Conservation (phyloP, 2,888 invertebrate species). For the Chaetogeoica ovagalla region DNA sequence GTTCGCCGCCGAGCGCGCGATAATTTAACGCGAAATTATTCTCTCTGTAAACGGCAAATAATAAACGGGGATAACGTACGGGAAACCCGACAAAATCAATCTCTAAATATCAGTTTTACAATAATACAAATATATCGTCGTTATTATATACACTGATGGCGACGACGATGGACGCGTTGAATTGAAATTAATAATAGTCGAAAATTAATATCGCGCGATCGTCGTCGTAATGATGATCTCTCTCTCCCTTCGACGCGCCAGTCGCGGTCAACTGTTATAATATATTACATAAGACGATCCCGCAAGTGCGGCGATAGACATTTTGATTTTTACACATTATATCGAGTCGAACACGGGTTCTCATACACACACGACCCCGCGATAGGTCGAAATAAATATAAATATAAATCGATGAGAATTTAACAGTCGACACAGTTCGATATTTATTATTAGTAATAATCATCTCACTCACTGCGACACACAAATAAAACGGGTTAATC, state of each 20-base stretch:
- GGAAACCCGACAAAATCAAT: background rate
- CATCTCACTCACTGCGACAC: too few relatives aligned
- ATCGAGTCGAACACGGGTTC: background rate
- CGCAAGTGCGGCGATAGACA: background rate
- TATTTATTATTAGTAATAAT: background rate
- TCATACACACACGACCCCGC: background rate
- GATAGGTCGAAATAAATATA: constrained; percentile 15
- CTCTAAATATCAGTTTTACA: too few relatives aligned
- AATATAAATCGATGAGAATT: background rate
- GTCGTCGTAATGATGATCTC: too few relatives aligned
- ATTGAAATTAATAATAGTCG: too few relatives aligned
- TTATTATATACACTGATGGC: too few relatives aligned
- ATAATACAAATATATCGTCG: too few relatives aligned
- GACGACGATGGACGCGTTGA: too few relatives aligned
- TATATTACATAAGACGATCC: too few relatives aligned
- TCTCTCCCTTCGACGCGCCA: too few relatives aligned
- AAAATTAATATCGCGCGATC: too few relatives aligned
- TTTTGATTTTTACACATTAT: background rate
- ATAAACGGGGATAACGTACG: constrained; percentile 5
- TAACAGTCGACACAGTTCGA: background rate
- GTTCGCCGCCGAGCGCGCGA: too few relatives aligned
- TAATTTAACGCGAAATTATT: constrained; percentile 21
- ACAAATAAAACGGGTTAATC: background rate
- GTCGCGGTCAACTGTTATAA: too few relatives aligned
- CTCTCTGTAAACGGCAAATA: constrained; percentile 1